Conservation (phyloP, 2,113 vertebrate species). For the Bucco capensis region DNA sequence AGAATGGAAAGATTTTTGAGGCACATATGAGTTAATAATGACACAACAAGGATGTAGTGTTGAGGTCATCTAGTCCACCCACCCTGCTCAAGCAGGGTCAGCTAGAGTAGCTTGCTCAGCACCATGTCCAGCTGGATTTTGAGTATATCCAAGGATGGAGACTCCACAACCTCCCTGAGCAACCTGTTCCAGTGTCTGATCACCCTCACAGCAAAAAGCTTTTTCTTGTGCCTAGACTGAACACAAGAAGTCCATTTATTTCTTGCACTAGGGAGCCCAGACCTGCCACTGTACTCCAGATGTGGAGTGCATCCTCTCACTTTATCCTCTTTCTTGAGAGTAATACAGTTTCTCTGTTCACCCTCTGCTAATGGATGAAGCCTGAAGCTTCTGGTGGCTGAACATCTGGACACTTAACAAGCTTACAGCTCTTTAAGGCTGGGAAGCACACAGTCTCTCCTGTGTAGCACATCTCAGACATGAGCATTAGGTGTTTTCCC, state of each 20-base stretch:
- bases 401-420: neutral
- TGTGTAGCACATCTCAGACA: neutral
- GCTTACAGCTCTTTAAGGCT: neutral
- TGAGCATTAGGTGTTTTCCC: neutral
- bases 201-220: neutral
- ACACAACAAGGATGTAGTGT: neutral
- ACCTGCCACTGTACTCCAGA: neutral
- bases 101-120: neutral
- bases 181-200: neutral
- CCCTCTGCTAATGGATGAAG: neutral
- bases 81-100: neutral
- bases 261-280: neutral
- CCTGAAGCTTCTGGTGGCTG: neutral
- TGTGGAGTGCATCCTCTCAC: neutral
- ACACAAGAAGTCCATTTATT: neutral
- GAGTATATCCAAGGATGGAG: neutral
- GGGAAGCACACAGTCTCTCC: neutral
- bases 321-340: neutral
- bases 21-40: neutral
- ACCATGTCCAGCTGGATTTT: accelerated
- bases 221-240: neutral
- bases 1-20: neutral
- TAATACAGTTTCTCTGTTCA: neutral
- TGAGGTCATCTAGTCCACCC: neutral
- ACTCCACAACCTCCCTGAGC: neutral